A percentile compares a stretch with the other conserved stretches of the same genome.
Evolutionary conservation across 2,113 vertebrate genomes (phyloP).

Genomic region (Coptodon rendalli): DNA sequence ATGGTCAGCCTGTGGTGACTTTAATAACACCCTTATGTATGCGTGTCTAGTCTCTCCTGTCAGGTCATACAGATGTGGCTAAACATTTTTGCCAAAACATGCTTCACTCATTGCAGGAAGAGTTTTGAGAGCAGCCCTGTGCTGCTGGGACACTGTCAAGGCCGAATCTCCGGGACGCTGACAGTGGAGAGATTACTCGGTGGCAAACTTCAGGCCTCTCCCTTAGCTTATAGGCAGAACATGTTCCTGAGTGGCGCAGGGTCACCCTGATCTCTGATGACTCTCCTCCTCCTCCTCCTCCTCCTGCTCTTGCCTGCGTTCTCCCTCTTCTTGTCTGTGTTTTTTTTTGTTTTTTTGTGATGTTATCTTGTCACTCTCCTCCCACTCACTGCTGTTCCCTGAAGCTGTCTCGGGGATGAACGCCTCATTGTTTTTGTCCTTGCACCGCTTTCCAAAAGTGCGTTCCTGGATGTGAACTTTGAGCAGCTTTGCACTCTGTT

Average conservation of each 20-base stretch:
- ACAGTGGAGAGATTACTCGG: constrained; percentile 47
- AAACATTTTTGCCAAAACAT: not conserved
- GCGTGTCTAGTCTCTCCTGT: not conserved
- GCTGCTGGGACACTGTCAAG: constrained; percentile 19
- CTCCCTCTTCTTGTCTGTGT: not conserved
- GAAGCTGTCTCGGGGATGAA: constrained; percentile 69
- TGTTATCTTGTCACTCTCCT: constrained; percentile 56
- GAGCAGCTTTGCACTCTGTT: constrained; percentile 32
- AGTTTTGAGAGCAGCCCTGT: not conserved
- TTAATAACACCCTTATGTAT: not conserved
- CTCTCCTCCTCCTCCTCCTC: constrained; percentile 45
- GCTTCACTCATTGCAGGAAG: not conserved
- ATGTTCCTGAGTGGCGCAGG: constrained; percentile 58
- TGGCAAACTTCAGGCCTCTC: constrained; percentile 50
- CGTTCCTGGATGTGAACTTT: constrained; percentile 37
- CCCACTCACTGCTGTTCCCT: constrained; percentile 68
- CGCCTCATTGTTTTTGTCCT: constrained; percentile 71
- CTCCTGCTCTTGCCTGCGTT: constrained; percentile 13
- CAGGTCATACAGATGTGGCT: not conserved
- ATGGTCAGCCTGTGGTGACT: not conserved
- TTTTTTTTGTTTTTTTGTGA: constrained; percentile 41
- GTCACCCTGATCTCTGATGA: constrained; percentile 71
- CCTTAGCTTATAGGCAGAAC: constrained; percentile 58
- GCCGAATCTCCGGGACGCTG: constrained; percentile 24
- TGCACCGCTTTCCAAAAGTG: constrained; percentile 46